phyloP scores from a whole-genome alignment of 2,113 vertebrate species.

The Aspiorhynchus laticeps region DNA sequence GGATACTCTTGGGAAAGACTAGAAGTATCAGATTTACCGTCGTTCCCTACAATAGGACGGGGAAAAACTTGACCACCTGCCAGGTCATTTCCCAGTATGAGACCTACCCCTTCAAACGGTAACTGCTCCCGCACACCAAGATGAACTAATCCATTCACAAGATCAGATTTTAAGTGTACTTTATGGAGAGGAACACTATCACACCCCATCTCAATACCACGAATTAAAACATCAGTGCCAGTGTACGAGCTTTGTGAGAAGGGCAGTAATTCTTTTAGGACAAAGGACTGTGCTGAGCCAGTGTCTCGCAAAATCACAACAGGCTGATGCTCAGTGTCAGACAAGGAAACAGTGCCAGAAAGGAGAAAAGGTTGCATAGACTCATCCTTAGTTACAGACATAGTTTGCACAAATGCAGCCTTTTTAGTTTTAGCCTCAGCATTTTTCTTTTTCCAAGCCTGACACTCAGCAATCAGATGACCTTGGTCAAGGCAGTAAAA shows the following conservation, averaged over 20 bases:
- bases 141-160: neutral
- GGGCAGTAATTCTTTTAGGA: neutral
- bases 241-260: neutral
- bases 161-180: neutral
- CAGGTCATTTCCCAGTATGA: neutral
- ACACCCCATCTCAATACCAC: conserved; percentile 6
- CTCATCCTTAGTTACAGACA: neutral
- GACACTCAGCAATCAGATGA: neutral
- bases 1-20: neutral
- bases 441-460: neutral
- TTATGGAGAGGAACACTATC: conserved; percentile 2
- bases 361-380: neutral
- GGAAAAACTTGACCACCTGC: neutral
- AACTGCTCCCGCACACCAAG: neutral
- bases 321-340: neutral
- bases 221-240: neutral
- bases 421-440: neutral
- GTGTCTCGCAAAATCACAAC: neutral
- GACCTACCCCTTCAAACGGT: neutral
- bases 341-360: neutral
- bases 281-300: neutral
- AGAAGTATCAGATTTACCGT: neutral
- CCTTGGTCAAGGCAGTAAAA: neutral
- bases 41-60: neutral
- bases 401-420: neutral